Percentiles rank a stretch among this genome's conserved stretches.
Conservation (phyloP, 2,888 invertebrate species). For the Eupeodes latifasciatus region DNA sequence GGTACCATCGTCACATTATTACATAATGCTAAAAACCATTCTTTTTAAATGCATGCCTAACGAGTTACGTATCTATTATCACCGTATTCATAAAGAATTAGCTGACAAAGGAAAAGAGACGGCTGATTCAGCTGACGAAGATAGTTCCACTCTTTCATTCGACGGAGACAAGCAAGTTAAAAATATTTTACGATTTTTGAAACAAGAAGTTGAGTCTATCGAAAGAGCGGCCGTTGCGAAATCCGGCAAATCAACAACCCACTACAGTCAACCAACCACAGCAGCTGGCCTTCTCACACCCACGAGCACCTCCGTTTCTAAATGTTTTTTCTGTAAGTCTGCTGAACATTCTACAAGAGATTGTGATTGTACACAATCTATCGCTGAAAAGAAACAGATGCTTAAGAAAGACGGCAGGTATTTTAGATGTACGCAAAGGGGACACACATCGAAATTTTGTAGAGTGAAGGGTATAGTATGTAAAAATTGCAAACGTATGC, state of each 20-base stretch:
- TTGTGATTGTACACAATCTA: not conserved
- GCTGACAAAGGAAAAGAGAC: not conserved
- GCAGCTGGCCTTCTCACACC: constrained; percentile 20
- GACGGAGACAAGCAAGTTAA: too few species aligned
- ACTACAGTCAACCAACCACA: constrained; percentile 3
- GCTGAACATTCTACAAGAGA: constrained; percentile 21
- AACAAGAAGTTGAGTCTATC: constrained; percentile 4
- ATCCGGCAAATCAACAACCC: not conserved
- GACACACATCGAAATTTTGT: constrained; percentile 25
- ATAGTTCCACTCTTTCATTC: constrained; percentile 12
- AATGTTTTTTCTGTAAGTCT: constrained; percentile 29
- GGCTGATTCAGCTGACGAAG: not conserved
- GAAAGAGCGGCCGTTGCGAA: constrained; percentile 11
- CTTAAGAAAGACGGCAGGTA: constrained; percentile 2
- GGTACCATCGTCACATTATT: constrained; percentile 30
- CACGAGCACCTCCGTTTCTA: not conserved
- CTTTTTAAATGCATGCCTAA: constrained; percentile 35
- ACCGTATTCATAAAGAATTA: constrained; percentile 9
- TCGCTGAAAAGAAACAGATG: not conserved
- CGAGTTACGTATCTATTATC: constrained; percentile 17
- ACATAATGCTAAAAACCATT: constrained; percentile 30
- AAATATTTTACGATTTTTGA: too few species aligned
- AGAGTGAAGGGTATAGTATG: constrained; percentile 8
- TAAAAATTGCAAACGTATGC: constrained; percentile 25
- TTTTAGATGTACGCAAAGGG: constrained; percentile 22